Evolutionary conservation across 2,888 invertebrate species (phyloP).

Genomic region (Linnaemya tessellans): DNA sequence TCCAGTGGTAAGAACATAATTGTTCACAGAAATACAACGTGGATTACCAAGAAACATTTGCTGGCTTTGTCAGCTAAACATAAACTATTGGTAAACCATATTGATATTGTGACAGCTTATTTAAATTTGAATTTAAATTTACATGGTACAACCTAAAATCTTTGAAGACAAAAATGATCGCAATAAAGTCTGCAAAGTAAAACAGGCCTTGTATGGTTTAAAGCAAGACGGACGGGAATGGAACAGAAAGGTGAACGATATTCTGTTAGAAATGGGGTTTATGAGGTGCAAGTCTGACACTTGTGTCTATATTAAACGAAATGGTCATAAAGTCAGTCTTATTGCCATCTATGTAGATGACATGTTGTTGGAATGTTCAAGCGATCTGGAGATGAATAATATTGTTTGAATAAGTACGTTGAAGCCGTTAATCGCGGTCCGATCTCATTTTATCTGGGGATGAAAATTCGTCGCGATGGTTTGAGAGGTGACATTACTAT

Average conservation of each 20-base stretch:
- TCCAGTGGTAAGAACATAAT: background rate
- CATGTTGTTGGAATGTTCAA: background rate
- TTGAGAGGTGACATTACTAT: background rate
- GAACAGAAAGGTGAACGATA: background rate
- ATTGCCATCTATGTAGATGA: no score
- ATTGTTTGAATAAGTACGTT: background rate
- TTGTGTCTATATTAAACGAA: no score
- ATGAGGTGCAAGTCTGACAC: no score
- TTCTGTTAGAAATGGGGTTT: no score
- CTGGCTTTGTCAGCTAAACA: slow-evolving; percentile 50
- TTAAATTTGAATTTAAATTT: no score
- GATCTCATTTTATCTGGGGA: no score
- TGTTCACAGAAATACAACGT: slow-evolving; percentile 43
- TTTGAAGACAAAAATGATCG: no score
- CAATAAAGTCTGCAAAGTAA: slow-evolving; percentile 1
- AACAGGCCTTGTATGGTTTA: background rate
- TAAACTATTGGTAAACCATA: slow-evolving; percentile 2
- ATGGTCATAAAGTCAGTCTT: no score
- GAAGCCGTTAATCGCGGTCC: no score
- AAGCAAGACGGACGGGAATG: background rate
- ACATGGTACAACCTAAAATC: no score
- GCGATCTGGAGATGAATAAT: background rate
- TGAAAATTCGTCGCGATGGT: no score
- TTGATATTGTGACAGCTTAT: background rate
- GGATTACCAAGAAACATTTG: slow-evolving; percentile 51